A percentile compares a stretch with the other conserved stretches of the same genome.
Conservation (phyloP, 1,140 invertebrate genomes). For the Holotrichia oblita region DNA sequence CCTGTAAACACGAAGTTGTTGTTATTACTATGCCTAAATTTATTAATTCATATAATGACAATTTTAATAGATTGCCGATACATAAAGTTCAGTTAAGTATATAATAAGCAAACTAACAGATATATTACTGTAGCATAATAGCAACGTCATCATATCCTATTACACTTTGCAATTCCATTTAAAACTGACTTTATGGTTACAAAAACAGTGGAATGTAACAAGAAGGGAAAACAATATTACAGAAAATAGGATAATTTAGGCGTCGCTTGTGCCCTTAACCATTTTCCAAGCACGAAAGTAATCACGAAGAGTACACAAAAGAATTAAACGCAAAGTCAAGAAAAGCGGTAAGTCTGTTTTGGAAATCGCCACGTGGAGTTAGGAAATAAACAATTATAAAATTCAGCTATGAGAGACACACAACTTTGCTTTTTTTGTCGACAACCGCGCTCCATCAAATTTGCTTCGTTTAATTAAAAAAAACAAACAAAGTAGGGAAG, state of each 20-base stretch:
- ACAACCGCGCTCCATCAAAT: neutral
- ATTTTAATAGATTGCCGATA: too few relatives aligned
- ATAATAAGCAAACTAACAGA: too few relatives aligned
- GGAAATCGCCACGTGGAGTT: neutral
- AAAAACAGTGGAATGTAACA: neutral
- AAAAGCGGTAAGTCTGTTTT: conserved; percentile 2
- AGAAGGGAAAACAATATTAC: neutral
- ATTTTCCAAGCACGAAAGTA: conserved; percentile 19
- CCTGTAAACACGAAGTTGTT: too few relatives aligned
- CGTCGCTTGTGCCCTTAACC: neutral
- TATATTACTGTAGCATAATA: too few relatives aligned
- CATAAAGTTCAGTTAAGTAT: too few relatives aligned
- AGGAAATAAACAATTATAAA: conserved; percentile 33
- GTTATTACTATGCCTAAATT: too few relatives aligned
- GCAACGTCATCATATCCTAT: too few relatives aligned
- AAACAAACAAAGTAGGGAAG: neutral
- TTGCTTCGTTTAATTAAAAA: conserved; percentile 30
- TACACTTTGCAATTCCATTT: neutral
- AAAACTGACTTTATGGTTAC: neutral
- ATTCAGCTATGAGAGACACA: conserved; percentile 9
- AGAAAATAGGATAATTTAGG: neutral
- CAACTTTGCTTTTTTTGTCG: conserved; percentile 1
- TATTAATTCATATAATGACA: too few relatives aligned
- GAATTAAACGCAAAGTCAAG: conserved; percentile 14
- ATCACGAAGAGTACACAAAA: conserved; percentile 25